Evolutionary conservation across 2,888 invertebrate genomes (phyloP).

Genomic region (Sclerodermus sp.): DNA sequence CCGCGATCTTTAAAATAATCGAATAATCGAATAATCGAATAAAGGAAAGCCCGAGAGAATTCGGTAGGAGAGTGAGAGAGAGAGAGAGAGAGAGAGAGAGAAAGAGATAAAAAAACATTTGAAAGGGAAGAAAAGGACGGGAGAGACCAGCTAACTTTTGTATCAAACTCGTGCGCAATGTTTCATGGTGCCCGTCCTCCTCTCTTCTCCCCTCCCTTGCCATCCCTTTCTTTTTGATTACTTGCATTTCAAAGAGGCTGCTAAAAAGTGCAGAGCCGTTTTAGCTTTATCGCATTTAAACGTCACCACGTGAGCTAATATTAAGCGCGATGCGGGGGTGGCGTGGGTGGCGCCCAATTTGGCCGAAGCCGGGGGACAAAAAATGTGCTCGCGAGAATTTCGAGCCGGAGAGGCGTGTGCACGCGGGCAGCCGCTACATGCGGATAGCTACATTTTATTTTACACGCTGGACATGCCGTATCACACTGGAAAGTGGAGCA

Average conservation of each 20-base stretch:
- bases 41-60: too few species aligned
- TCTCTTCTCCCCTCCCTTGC: neutral
- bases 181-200: neutral
- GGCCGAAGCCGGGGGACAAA: slow-evolving; percentile 12
- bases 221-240: neutral
- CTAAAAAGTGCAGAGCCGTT: slow-evolving; percentile 21
- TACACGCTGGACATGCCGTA: slow-evolving; percentile 31
- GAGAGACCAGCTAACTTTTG: neutral
- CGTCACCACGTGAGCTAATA: slow-evolving; percentile 28
- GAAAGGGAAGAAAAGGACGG: too few species aligned
- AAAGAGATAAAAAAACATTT: neutral
- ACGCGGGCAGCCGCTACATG: too few species aligned
- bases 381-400: slow-evolving; percentile 21
- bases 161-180: neutral
- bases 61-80: neutral
- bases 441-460: slow-evolving; percentile 26
- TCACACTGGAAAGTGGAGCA: slow-evolving; percentile 32
- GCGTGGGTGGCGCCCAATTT: slow-evolving; percentile 26
- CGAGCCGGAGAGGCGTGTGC: slow-evolving; percentile 16
- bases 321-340: slow-evolving; percentile 35
- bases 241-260: slow-evolving; percentile 5
- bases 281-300: slow-evolving; percentile 30
- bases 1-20: too few species aligned
- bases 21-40: too few species aligned
- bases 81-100: neutral